A percentile compares a stretch with the other conserved stretches of the same genome.
Evolutionary conservation across 1,140 invertebrate genomes (phyloP).

Genomic region (Camponotus vicinus): DNA sequence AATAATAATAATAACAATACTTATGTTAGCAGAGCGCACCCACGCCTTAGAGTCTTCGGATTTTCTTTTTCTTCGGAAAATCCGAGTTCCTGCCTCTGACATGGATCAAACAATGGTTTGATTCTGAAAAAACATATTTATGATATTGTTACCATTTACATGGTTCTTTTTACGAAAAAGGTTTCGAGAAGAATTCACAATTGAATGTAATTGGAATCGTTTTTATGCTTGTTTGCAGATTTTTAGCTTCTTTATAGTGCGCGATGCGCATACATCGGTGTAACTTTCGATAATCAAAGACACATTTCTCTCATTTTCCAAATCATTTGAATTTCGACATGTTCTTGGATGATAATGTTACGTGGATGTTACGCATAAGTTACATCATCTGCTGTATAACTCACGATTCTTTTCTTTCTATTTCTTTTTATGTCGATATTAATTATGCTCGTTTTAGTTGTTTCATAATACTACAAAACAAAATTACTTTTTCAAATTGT

Average conservation of each 20-base stretch:
- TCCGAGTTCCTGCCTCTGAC: slow-evolving; percentile 12
- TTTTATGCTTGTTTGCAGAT: background rate
- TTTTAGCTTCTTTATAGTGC: background rate
- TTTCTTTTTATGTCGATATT: background rate
- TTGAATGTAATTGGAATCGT: background rate
- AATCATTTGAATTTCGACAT: background rate
- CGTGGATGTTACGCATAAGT: background rate
- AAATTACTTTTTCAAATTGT: background rate
- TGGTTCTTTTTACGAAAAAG: slow-evolving; percentile 92
- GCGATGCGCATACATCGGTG: background rate
- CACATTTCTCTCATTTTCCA: background rate
- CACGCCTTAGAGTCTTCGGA: slow-evolving; percentile 58
- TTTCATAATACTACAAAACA: background rate
- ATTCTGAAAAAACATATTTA: background rate
- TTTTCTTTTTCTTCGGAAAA: background rate
- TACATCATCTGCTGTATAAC: slow-evolving; percentile 3
- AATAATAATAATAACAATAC: too few species aligned
- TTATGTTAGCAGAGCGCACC: slow-evolving; percentile 26
- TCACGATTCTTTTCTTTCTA: background rate
- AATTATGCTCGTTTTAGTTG: background rate
- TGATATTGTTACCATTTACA: background rate
- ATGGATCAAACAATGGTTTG: background rate
- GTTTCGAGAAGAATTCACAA: slow-evolving; percentile 91
- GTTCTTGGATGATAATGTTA: background rate
- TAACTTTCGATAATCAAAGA: background rate